Evolutionary conservation across 2,888 invertebrate species (phyloP).

Genomic region (Allacma fusca): DNA sequence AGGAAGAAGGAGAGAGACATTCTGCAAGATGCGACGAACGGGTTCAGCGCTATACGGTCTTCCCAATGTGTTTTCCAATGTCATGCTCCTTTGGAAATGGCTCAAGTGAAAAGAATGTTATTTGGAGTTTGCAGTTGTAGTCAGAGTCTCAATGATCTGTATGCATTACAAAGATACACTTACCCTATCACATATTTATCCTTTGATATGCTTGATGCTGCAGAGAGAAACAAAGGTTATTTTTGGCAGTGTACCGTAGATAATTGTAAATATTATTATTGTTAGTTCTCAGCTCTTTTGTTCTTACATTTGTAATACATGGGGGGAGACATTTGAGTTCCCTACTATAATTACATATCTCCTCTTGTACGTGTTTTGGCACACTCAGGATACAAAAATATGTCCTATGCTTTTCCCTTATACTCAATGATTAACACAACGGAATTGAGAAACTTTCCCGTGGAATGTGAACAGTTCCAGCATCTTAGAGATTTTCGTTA

Average conservation of each 20-base stretch:
- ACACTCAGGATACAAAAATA: no score
- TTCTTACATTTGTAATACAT: no score
- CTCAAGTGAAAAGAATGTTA: constrained; percentile 26
- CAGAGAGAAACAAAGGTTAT: constrained; percentile 45
- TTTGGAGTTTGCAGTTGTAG: not conserved
- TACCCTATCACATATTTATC: not conserved
- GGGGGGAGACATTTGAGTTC: no score
- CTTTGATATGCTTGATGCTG: constrained; percentile 7
- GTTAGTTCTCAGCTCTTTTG: no score
- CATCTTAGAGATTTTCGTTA: no score
- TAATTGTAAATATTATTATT: not conserved
- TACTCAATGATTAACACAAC: no score
- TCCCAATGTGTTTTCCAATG: not conserved
- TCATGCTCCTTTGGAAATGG: constrained; percentile 16
- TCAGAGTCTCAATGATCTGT: not conserved
- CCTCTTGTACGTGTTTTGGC: no score
- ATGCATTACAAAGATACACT: not conserved
- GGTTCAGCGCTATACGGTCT: not conserved
- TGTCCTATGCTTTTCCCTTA: no score
- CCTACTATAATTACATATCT: no score
- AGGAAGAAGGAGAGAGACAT: no score
- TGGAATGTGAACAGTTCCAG: no score
- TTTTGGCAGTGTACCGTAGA: constrained; percentile 32
- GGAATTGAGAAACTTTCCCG: no score
- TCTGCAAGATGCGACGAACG: not conserved